A percentile compares a stretch with the other conserved stretches of the same genome.
phyloP scores from a whole-genome alignment of 2,888 invertebrate species.

The Anarsia innoxiella region DNA sequence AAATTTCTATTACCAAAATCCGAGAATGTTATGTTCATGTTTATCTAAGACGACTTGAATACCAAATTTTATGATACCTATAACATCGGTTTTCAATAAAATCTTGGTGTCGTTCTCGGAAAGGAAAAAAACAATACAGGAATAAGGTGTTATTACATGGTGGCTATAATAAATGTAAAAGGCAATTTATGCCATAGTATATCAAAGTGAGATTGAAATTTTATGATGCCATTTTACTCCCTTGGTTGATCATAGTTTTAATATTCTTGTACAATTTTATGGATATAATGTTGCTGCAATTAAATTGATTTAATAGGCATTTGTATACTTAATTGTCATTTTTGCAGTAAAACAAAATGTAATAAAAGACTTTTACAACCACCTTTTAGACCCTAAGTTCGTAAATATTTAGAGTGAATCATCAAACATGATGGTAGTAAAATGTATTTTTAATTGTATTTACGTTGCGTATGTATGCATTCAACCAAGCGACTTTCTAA shows the following conservation, averaged over 20 bases:
- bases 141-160: slow-evolving; percentile 37
- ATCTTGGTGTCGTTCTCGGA: slow-evolving; percentile 36
- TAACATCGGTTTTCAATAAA: slow-evolving; percentile 58
- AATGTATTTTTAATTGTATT: too few relatives aligned
- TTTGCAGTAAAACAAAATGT: too few relatives aligned
- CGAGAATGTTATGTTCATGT: slow-evolving; percentile 35
- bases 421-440: too few relatives aligned
- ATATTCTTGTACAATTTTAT: slow-evolving; percentile 13
- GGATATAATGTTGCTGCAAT: slow-evolving; percentile 7
- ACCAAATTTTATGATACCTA: slow-evolving; percentile 47
- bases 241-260: slow-evolving; percentile 13
- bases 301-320: slow-evolving; percentile 15
- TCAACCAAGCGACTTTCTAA: too few relatives aligned
- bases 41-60: slow-evolving; percentile 44
- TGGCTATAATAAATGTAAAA: slow-evolving; percentile 40
- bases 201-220: slow-evolving; percentile 30
- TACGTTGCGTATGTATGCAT: too few relatives aligned
- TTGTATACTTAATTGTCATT: too few relatives aligned
- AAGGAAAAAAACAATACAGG: slow-evolving; percentile 39
- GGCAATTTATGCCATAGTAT: slow-evolving; percentile 33
- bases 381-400: too few relatives aligned
- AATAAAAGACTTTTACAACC: too few relatives aligned
- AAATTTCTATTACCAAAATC: slow-evolving; percentile 43
- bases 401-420: too few relatives aligned
- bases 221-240: slow-evolving; percentile 15